Percentiles rank a stretch among this genome's conserved stretches.
phyloP scores from a whole-genome alignment of 2,888 invertebrate species.

The Brachypalpus laphriformis region DNA sequence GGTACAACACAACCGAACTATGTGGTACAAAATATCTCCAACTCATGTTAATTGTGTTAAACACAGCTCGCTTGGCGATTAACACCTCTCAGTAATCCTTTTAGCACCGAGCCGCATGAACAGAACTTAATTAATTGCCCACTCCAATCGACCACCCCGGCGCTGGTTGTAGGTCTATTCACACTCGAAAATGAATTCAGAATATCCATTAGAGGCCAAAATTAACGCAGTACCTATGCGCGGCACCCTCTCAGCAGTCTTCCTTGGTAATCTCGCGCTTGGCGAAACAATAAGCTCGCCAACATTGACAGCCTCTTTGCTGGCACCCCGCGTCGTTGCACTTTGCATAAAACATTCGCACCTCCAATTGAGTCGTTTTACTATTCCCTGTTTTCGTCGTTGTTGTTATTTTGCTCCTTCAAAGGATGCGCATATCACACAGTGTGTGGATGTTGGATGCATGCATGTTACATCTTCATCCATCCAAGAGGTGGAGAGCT shows the following conservation, averaged over 20 bases:
- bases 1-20: not conserved
- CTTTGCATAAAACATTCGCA: conserved; percentile 66
- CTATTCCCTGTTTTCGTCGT: not conserved
- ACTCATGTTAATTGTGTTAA: conserved; percentile 34
- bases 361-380: conserved; percentile 48
- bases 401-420: not conserved
- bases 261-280: not conserved
- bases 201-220: conserved; percentile 40
- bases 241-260: too few species aligned
- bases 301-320: conserved; percentile 31
- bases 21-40: not conserved
- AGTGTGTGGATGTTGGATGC: not conserved
- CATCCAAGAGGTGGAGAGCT: not conserved
- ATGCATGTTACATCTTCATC: conserved; percentile 28
- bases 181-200: conserved; percentile 18
- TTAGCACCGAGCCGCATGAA: conserved; percentile 51
- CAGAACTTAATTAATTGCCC: conserved; percentile 43
- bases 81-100: conserved; percentile 54
- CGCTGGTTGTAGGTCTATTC: not conserved
- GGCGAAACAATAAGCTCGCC: conserved; percentile 33
- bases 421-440: conserved; percentile 27
- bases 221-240: conserved; percentile 1
- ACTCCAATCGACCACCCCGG: conserved; percentile 28
- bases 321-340: conserved; percentile 40
- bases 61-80: conserved; percentile 39